Conservation (phyloP, 2,797 vertebrate genomes). For the Periophthalmus magnuspinnatus region DNA sequence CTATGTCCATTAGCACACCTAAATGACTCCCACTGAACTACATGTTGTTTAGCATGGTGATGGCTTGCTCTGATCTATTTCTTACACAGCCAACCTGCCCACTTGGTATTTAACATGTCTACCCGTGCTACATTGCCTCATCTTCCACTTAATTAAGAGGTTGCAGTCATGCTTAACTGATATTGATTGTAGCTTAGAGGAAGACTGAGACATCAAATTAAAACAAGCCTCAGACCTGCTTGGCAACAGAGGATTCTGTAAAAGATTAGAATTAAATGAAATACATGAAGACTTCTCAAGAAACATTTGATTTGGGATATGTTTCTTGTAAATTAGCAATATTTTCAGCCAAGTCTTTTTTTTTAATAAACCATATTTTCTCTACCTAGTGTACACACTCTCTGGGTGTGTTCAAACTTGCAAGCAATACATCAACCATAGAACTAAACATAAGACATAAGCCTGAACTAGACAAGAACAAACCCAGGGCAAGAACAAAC, state of each 20-base stretch:
- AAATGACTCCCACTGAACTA: constrained; percentile 8
- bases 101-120: constrained; percentile 59
- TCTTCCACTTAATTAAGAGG: constrained; percentile 70
- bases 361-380: background rate
- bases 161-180: constrained; percentile 68
- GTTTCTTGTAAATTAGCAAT: background rate
- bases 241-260: constrained; percentile 23
- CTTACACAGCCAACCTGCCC: constrained; percentile 43
- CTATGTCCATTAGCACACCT: constrained; percentile 4
- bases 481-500: too few species aligned
- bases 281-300: background rate
- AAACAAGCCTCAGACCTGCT: constrained; percentile 49
- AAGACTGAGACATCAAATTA: constrained; percentile 57
- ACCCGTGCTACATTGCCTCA: constrained; percentile 50
- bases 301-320: background rate
- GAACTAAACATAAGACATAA: too few species aligned
- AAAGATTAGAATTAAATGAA: constrained; percentile 1
- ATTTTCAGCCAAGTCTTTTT: background rate
- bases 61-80: constrained; percentile 26
- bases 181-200: constrained; percentile 73
- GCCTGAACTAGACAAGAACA: too few species aligned
- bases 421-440: too few species aligned
- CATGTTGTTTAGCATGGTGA: constrained; percentile 17
- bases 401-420: too few species aligned
- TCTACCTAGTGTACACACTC: too few species aligned